phyloP scores from a whole-genome alignment of 2,888 invertebrate genomes.

The Lymantria dispar region DNA sequence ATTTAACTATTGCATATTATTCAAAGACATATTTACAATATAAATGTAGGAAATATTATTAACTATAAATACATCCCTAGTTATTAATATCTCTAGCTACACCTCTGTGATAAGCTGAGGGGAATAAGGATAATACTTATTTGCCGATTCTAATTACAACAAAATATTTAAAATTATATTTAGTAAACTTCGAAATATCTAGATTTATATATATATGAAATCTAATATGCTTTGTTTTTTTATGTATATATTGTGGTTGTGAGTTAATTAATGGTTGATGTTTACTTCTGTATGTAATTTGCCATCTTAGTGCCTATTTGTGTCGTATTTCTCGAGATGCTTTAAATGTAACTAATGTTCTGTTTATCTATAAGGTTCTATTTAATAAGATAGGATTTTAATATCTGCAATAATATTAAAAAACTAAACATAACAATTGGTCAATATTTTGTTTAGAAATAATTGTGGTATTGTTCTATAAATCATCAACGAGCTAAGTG shows the following conservation, averaged over 20 bases:
- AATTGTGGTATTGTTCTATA: no score
- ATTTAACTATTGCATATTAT: background rate
- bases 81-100: background rate
- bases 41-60: no score
- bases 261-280: constrained; percentile 59
- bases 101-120: background rate
- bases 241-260: constrained; percentile 71
- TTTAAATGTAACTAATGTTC: constrained; percentile 42
- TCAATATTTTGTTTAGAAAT: no score
- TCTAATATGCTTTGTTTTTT: constrained; percentile 28
- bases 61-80: no score
- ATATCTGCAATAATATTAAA: no score
- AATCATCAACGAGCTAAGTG: no score
- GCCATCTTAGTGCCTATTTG: constrained; percentile 78
- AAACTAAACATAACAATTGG: no score
- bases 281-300: constrained; percentile 70
- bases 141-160: background rate
- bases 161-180: background rate
- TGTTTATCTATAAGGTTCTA: constrained; percentile 11
- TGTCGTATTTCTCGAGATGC: constrained; percentile 54
- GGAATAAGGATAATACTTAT: background rate
- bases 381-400: no score
- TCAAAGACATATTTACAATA: background rate
- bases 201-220: constrained; percentile 24
- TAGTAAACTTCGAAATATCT: constrained; percentile 12